phyloP scores from a whole-genome alignment of 2,888 invertebrate genomes.

The Caenorhabditis macrosperma region DNA sequence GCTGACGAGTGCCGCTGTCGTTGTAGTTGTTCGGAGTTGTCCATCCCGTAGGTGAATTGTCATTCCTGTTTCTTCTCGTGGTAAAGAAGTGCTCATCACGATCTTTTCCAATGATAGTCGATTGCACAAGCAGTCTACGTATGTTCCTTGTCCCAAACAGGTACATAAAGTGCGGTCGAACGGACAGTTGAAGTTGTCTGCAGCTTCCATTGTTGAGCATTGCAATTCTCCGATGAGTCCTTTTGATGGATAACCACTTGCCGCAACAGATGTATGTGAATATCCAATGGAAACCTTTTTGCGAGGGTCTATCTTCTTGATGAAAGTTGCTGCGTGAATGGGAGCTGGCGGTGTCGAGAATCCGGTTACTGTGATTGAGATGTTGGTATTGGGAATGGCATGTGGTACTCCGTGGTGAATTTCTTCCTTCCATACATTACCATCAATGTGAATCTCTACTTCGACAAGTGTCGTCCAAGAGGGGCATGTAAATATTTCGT shows the following conservation, averaged over 20 bases:
- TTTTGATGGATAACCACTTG: not conserved
- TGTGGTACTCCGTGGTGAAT: not conserved
- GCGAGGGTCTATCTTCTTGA: not conserved
- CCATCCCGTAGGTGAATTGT: not conserved
- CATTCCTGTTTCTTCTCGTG: not conserved
- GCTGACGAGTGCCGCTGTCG: not conserved
- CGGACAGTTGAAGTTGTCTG: not conserved
- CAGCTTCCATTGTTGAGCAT: not conserved
- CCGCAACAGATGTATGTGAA: not conserved
- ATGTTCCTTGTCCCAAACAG: not conserved
- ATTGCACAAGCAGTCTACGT: not conserved
- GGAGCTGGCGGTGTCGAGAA: constrained; percentile 22
- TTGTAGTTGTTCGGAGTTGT: not conserved
- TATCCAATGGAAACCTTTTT: not conserved
- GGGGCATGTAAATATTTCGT: constrained; percentile 12
- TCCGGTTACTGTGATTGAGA: not conserved
- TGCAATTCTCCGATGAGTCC: not conserved
- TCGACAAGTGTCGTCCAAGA: constrained; percentile 13
- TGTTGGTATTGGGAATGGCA: not conserved
- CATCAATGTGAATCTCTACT: not conserved
- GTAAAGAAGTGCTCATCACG: not conserved
- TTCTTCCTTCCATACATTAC: not conserved
- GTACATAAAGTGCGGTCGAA: not conserved
- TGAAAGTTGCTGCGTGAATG: constrained; percentile 10
- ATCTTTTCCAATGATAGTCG: not conserved